Percentiles rank a stretch among this genome's conserved stretches.
phyloP scores from a whole-genome alignment of 2,113 vertebrate genomes.

The Rhea pennata region DNA sequence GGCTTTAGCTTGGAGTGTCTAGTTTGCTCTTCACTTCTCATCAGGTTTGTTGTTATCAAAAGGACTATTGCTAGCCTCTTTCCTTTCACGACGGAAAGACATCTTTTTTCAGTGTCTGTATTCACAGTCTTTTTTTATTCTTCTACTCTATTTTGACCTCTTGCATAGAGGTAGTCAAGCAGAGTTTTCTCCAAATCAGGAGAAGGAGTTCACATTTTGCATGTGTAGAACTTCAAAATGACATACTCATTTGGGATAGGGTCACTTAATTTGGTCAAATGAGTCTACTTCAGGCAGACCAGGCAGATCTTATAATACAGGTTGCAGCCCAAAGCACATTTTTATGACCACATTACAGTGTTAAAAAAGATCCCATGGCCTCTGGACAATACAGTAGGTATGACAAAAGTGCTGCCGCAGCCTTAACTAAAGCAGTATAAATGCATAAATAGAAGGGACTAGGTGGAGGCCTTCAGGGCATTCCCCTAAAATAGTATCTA shows the following conservation, averaged over 20 bases:
- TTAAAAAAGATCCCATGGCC: slow-evolving; percentile 16
- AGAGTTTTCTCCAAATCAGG: slow-evolving; percentile 24
- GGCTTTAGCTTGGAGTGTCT: neutral
- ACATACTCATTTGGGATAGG: neutral
- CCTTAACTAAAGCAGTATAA: slow-evolving; percentile 64
- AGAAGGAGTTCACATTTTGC: neutral
- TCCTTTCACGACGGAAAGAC: neutral
- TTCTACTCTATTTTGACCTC: neutral
- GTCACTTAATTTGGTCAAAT: slow-evolving; percentile 61
- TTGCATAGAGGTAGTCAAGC: neutral
- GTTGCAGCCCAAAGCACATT: slow-evolving; percentile 64
- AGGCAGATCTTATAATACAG: slow-evolving; percentile 58
- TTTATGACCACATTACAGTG: slow-evolving; percentile 52
- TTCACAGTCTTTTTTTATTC: slow-evolving; percentile 56
- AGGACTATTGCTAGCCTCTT: neutral
- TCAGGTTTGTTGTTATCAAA: neutral
- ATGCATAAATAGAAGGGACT: slow-evolving; percentile 45
- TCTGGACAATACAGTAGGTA: slow-evolving; percentile 30
- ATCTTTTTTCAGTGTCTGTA: neutral
- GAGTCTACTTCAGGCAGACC: slow-evolving; percentile 15
- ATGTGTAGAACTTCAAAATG: neutral
- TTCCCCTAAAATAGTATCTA: slow-evolving; percentile 22
- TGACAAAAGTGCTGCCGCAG: slow-evolving; percentile 26
- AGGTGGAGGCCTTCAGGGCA: slow-evolving; percentile 11
- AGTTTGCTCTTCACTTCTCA: neutral